Evolutionary conservation across 2,113 vertebrate genomes (phyloP).

Genomic region (Maccullochella peelii): DNA sequence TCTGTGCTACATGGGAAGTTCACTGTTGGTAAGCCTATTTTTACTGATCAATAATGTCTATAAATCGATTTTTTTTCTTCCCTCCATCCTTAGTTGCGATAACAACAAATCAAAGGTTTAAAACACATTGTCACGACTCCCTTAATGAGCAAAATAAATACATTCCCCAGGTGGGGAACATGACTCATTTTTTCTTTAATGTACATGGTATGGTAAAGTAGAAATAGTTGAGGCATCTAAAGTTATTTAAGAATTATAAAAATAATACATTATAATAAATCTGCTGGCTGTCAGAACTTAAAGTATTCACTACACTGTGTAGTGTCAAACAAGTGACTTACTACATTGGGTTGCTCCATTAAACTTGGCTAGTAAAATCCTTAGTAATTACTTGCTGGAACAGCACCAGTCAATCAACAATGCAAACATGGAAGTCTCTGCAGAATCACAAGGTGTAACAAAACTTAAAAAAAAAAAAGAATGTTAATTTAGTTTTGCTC

Average conservation of each 20-base stretch:
- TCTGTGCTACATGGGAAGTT: slow-evolving; percentile 90
- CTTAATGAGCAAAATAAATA: neutral
- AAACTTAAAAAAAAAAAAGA: neutral
- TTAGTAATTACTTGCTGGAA: neutral
- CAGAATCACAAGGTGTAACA: neutral
- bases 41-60: neutral
- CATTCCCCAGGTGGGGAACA: neutral
- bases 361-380: neutral
- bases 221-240: no score
- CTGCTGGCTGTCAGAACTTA: no score
- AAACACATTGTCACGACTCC: neutral
- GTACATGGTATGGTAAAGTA: no score
- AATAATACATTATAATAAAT: no score
- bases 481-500: neutral
- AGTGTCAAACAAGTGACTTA: neutral
- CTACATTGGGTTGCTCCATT: no score
- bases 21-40: slow-evolving; percentile 85
- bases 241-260: no score
- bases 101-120: neutral
- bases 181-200: neutral
- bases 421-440: neutral
- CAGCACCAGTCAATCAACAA: neutral
- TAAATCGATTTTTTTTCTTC: neutral
- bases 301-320: no score
- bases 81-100: neutral